Evolutionary conservation across 2,113 vertebrate species (phyloP).

Genomic region (Notothenia coriiceps): DNA sequence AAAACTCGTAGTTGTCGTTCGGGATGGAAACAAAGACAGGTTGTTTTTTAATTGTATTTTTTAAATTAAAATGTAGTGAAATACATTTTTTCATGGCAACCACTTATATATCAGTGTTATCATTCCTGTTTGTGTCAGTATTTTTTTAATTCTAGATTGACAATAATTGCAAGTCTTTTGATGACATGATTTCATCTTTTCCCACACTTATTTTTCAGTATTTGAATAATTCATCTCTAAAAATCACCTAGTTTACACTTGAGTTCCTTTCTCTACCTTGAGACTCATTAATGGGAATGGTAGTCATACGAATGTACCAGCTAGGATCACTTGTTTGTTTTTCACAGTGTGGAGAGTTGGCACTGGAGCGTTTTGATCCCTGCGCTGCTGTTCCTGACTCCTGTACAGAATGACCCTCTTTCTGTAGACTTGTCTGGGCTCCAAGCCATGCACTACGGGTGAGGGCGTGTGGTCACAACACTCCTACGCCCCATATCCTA

Average conservation of each 20-base stretch:
- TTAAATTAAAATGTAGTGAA: background rate
- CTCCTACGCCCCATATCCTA: conserved; percentile 27
- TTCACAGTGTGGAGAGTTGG: conserved; percentile 71
- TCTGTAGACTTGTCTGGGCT: conserved; percentile 72
- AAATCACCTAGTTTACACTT: conserved; percentile 12
- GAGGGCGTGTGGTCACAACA: conserved; percentile 72
- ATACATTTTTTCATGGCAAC: background rate
- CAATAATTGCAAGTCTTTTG: background rate
- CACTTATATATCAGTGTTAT: conserved; percentile 4
- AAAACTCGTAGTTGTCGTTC: conserved; percentile 39
- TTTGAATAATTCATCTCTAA: conserved; percentile 4
- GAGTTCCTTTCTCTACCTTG: conserved; percentile 29
- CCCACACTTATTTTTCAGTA: background rate
- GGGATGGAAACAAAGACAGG: conserved; percentile 28
- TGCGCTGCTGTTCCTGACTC: conserved; percentile 68
- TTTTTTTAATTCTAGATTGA: background rate
- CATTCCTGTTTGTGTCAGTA: conserved; percentile 1
- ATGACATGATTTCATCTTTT: background rate
- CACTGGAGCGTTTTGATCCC: conserved; percentile 55
- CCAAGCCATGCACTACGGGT: conserved; percentile 73
- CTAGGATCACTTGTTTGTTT: conserved; percentile 67
- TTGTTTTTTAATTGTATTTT: conserved; percentile 11
- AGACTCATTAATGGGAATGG: conserved; percentile 44
- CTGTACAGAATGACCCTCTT: conserved; percentile 66
- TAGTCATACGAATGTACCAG: conserved; percentile 43